Conservation (phyloP, 2,797 vertebrate genomes). For the Aselliscus stoliczkanus region DNA sequence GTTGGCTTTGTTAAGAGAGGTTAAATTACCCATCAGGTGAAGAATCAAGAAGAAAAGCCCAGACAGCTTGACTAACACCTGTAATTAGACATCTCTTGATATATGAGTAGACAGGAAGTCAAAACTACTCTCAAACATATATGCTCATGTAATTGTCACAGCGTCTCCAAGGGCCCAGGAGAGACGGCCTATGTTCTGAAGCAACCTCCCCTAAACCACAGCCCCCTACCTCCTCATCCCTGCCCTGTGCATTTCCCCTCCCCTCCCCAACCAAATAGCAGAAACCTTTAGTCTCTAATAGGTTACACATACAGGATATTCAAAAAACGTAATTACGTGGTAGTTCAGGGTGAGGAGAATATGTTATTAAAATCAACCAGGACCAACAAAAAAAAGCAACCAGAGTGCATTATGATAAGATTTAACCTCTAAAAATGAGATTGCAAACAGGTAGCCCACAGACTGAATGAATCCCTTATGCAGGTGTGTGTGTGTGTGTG, state of each 20-base stretch:
- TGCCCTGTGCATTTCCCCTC: background rate
- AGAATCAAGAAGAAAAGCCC: slow-evolving; percentile 32
- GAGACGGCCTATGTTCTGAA: background rate
- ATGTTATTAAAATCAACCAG: background rate
- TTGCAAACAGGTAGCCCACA: background rate
- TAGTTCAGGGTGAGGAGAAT: background rate
- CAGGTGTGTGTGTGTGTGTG: background rate
- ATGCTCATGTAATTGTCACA: background rate
- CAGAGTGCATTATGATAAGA: background rate
- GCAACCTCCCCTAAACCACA: background rate
- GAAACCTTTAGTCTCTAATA: background rate
- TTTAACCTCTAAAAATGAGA: background rate
- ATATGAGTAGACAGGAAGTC: background rate
- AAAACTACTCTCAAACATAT: background rate
- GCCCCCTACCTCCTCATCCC: too few relatives aligned
- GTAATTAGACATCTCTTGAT: background rate
- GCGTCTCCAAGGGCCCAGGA: background rate
- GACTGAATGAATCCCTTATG: background rate
- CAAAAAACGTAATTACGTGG: background rate
- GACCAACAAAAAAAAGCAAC: background rate
- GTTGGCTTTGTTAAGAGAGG: background rate
- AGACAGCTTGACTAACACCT: background rate
- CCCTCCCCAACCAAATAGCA: background rate
- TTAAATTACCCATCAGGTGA: background rate
- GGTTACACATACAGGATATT: background rate